phyloP scores from a whole-genome alignment of 2,113 vertebrate genomes.

The Trogon surrucura region DNA sequence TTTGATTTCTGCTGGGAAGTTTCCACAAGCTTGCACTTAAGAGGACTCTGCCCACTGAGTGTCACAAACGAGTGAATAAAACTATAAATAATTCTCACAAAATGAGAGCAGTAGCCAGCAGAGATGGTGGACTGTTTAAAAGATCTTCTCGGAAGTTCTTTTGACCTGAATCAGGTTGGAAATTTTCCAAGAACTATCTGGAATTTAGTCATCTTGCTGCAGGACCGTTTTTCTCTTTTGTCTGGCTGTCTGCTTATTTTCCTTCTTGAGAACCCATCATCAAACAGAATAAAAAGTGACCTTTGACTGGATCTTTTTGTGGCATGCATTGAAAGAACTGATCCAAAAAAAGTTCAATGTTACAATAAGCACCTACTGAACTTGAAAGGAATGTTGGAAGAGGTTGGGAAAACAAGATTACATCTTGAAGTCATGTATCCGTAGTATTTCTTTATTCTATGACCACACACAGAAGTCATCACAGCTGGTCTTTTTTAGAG shows the following conservation, averaged over 20 bases:
- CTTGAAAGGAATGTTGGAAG: constrained; percentile 58
- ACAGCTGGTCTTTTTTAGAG: constrained; percentile 18
- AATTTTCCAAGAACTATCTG: constrained; percentile 28
- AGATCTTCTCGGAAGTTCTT: background rate
- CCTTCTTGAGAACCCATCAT: constrained; percentile 18
- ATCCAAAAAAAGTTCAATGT: constrained; percentile 24
- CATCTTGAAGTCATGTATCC: constrained; percentile 32
- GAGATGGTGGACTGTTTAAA: background rate
- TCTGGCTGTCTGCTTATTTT: constrained; percentile 28
- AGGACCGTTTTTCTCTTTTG: constrained; percentile 10
- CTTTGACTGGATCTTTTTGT: constrained; percentile 15
- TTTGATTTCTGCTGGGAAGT: background rate
- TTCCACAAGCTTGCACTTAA: background rate
- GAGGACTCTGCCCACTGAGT: background rate
- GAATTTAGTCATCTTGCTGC: background rate
- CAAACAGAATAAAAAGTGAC: constrained; percentile 44
- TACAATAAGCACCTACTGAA: constrained; percentile 44
- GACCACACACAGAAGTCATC: constrained; percentile 23
- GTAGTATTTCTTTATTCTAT: constrained; percentile 40
- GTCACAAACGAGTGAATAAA: background rate
- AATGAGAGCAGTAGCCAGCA: background rate
- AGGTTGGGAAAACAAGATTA: constrained; percentile 45
- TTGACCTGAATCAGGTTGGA: constrained; percentile 11
- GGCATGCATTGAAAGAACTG: background rate
- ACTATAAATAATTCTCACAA: background rate